A percentile compares a stretch with the other conserved stretches of the same genome.
Evolutionary conservation across 2,113 vertebrate genomes (phyloP).

Genomic region (Cyanocitta stelleri): DNA sequence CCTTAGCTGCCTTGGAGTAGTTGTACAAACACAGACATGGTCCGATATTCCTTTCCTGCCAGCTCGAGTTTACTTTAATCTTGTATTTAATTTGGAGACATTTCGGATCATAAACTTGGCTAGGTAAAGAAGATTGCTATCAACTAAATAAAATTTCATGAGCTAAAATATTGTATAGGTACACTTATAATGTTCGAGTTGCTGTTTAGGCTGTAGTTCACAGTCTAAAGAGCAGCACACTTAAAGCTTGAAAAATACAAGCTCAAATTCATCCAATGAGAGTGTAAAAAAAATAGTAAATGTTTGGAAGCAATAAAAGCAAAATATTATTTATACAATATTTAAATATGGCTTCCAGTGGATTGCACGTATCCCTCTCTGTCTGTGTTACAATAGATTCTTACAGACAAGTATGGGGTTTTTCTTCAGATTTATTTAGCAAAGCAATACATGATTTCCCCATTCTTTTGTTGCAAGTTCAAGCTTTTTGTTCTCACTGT

Average conservation of each 20-base stretch:
- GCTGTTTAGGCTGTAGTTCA: neutral
- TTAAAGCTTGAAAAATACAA: neutral
- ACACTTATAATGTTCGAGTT: neutral
- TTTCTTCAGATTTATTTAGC: neutral
- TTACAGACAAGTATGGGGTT: neutral
- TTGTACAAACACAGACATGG: constrained; percentile 1
- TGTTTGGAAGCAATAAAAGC: neutral
- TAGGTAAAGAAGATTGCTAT: neutral
- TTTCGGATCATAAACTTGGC: neutral
- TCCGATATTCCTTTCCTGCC: neutral
- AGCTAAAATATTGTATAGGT: neutral
- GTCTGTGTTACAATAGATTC: neutral
- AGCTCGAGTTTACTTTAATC: neutral
- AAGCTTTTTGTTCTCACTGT: neutral
- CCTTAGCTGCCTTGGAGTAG: neutral
- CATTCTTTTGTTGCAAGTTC: neutral
- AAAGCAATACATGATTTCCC: neutral
- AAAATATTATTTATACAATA: neutral
- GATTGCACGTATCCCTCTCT: neutral
- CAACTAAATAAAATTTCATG: neutral
- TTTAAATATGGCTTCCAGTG: neutral
- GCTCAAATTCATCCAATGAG: neutral
- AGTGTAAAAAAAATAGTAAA: neutral
- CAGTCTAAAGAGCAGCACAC: neutral
- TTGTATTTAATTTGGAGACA: neutral